Evolutionary conservation across 2,888 invertebrate species (phyloP), one percentile per base, ranked within the genome.

Genomic region (Ceratothoa steindachneri): DNA sequence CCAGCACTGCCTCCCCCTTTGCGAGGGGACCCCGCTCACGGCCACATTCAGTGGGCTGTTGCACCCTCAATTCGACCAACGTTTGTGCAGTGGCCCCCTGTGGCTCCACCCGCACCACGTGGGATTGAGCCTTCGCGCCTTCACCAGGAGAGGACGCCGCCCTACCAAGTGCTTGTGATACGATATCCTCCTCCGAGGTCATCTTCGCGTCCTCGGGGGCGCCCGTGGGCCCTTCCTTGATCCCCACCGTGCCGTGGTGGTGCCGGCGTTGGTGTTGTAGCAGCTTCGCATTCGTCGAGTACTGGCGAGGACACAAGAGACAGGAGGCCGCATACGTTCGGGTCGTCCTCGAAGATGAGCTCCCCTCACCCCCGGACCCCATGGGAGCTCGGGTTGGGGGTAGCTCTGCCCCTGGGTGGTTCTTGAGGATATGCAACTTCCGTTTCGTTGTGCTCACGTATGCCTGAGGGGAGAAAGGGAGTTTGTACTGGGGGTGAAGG

Each of bases 361-460:
- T 89, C 15, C 91, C 87, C 81, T 89, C 90, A 19, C 91, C 91
- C n/a, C 90, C 90, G 0, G 89, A 51, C 67, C 64, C 79, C 84
- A 68, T 60, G 27, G 69, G 22, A 7, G 66, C 69, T 30, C 74
- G 70, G 0, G 69, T 84, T 81, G 85, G 83, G 0, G 90, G 90
- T 60, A 90, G 84, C 76, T 88, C 88, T 64, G 89, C 87, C 72
- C 93, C 93, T 0, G 94, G 93, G 86, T 94, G 94, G 83, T 91
- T 91, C 83, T 90, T 90, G 80, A 90, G 84, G 79, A 93, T 91
- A 83, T 94, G 94, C 0, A 88, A 88, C 84, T 93, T 92, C 28
- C 93, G 87, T 83, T 94, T 94, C 70, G 91, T 90, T 82, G 91
- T 92, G 77, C 92, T 91, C 83, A 92, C 91, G 85, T 94, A 94